Evolutionary conservation across 1,140 invertebrate species (phyloP).

Genomic region (Copidosoma floridanum): DNA sequence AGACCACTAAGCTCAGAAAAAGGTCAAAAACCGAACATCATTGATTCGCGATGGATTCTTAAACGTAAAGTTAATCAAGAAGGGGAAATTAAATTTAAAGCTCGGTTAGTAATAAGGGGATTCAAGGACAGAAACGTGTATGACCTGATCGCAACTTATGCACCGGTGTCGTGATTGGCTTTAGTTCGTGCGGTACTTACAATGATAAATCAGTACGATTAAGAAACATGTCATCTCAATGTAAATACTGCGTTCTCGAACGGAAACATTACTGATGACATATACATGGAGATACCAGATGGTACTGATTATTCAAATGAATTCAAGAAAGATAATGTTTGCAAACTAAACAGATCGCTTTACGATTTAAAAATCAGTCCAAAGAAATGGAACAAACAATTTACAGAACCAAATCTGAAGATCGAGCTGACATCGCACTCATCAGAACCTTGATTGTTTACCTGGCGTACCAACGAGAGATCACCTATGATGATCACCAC

Average conservation of each 20-base stretch:
- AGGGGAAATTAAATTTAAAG: slow-evolving; percentile 10
- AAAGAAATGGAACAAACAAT: slow-evolving; percentile 3
- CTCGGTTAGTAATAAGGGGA: slow-evolving; percentile 9
- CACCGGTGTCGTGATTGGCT: slow-evolving; percentile 25
- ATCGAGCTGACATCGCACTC: neutral
- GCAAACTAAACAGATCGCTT: neutral
- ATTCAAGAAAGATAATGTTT: neutral
- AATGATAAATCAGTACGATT: slow-evolving; percentile 9
- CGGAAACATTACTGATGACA: neutral
- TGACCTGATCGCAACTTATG: slow-evolving; percentile 2
- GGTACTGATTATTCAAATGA: neutral
- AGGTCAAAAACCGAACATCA: no score
- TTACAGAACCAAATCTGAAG: neutral
- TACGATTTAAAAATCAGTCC: slow-evolving; percentile 11
- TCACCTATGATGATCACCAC: no score
- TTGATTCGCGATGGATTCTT: slow-evolving; percentile 1
- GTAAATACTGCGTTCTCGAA: slow-evolving; percentile 31
- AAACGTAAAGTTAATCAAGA: neutral
- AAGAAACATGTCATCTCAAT: slow-evolving; percentile 40
- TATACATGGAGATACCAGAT: slow-evolving; percentile 1
- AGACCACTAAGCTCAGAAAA: no score
- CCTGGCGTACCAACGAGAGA: no score
- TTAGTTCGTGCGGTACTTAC: neutral
- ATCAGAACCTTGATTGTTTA: slow-evolving; percentile 1
- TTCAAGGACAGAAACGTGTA: neutral